Base-by-base conservation (phyloP, 2,797 vertebrate species). In the Arrhamphus sclerolepis region DNA sequence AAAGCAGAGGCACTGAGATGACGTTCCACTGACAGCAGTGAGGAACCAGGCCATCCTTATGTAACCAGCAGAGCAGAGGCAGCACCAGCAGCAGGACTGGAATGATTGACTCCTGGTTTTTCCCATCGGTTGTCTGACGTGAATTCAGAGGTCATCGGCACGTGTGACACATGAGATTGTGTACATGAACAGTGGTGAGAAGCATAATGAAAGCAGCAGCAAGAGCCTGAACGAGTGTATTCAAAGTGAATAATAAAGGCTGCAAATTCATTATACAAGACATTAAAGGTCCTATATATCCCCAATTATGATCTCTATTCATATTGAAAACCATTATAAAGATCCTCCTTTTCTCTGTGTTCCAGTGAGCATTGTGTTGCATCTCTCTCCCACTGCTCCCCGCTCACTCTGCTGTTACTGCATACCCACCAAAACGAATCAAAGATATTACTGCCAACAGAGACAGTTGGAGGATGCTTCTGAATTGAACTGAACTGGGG, bases 1-100 rank as follows among this genome's bases (percentile, higher is more conserved):
- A 70, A 62, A 61, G 59, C 46, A 61, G 44, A 55, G 61, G 42
- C 62, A 58, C n/a, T 46, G 56, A 54, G 51, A 52, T 52, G 62
- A 65, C 70, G 49, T 56, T 47, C 50, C 51, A 28, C 29, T 72
- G 63, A 83, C 73, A 81, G 69, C 72, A 70, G 46, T 13, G 50
- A 72, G 62, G 66, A 87, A 65, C 58, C 66, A 71, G 78, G 73
- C 46, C 54, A 18, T 9, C 62, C 63, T 89, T 89, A 89, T 28
- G 75, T 87, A 89, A 89, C 68, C 63, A 52, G 24, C 22, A 13
- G 69, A 66, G 55, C 52, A 57, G 57, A 34, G 40, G 2, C 24
- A 16, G n/a, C 14, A 57, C 31, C 43, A 40, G n/a, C 28, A 26
- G 4, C 67, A 46, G 50, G 29, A 31, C 38, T 16, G 31, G 29